Evolutionary conservation across 2,888 invertebrate species (phyloP), one percentile per base, ranked within the genome.

Genomic region (Meteorus colon): DNA sequence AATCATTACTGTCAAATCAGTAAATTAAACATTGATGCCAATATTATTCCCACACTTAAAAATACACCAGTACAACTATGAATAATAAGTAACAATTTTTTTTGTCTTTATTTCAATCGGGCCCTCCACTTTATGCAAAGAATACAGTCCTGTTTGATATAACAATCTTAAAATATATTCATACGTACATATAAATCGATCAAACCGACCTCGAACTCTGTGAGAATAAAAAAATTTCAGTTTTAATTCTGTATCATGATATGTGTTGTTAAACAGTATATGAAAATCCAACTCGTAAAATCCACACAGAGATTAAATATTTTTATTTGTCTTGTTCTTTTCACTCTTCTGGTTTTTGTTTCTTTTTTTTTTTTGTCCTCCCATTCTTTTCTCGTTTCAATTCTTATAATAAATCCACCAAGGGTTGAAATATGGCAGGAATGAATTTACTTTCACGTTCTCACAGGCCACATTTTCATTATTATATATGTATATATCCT

Each of bases 201-300:
- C 37, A 34, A 41, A 55, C 70, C 70, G 75, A 71, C 75, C 75
- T 75, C 75, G 75, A 75, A 75, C 75, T 65, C 75, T 41, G 29
- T 51, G 62, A 65, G 37, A 10, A 14, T 10, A 48, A n/a, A 48
- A n/a, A 16, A 48, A 48, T 14, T n/a, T 48, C n/a, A 48, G 16
- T 48, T 48, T n/a, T 8, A 41, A 41, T 41, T 12, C 41, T 41
- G 8, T 48, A 16, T 16, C 14, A 14, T 16, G 48, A 48, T 55
- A 19, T 55, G 19, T 19, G 2, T 24, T 19, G 4, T 3, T 48
- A 14, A n/a, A 48, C 16, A n/a, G n/a, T 48, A 48, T 48, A 48
- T 48, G n/a, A 48, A 48, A 48, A 48, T 48, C 1, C 16, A 48
- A 48, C 48, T n/a, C 48, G 48, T n/a, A 48, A 55, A 19, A 55